Conservation (phyloP, 2,113 vertebrate genomes). For the Stomatorhinus ivindoensis region DNA sequence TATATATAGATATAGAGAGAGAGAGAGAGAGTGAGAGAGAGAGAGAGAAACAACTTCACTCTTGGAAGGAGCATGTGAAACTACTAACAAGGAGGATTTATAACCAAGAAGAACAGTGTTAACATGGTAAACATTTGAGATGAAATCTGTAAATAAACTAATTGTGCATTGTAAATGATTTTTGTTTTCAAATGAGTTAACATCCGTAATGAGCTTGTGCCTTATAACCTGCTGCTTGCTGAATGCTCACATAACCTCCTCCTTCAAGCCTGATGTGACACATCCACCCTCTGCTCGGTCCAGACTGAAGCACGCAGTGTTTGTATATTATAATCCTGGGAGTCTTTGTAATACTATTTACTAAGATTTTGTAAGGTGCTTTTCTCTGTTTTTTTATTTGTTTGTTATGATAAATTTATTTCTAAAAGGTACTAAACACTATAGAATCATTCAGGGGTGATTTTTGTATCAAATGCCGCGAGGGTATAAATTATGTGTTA, state of each 20-base stretch:
- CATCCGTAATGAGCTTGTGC: constrained; percentile 76
- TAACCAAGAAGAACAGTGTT: constrained; percentile 59
- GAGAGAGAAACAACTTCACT: constrained; percentile 46
- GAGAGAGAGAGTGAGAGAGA: constrained; percentile 28
- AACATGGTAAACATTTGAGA: constrained; percentile 64
- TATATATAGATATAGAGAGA: too few relatives aligned
- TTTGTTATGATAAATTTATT: constrained; percentile 17
- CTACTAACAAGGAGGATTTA: constrained; percentile 81
- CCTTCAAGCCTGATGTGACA: constrained; percentile 49
- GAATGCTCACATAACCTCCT: constrained; percentile 74
- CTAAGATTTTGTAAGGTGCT: constrained; percentile 37
- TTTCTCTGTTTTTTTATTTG: constrained; percentile 36
- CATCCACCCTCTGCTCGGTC: constrained; percentile 62
- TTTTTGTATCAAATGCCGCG: neutral
- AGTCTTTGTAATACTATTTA: constrained; percentile 39
- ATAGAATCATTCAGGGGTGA: neutral
- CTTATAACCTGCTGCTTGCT: constrained; percentile 84
- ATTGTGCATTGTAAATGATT: constrained; percentile 90
- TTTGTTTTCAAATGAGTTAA: constrained; percentile 85
- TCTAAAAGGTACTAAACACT: neutral
- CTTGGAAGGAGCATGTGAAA: constrained; percentile 71
- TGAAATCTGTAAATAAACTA: constrained; percentile 91
- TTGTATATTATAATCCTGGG: constrained; percentile 57
- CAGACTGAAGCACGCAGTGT: constrained; percentile 63
- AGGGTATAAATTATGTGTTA: neutral